Evolutionary conservation across 1,140 invertebrate genomes (phyloP).

Genomic region (Idris sp.): DNA sequence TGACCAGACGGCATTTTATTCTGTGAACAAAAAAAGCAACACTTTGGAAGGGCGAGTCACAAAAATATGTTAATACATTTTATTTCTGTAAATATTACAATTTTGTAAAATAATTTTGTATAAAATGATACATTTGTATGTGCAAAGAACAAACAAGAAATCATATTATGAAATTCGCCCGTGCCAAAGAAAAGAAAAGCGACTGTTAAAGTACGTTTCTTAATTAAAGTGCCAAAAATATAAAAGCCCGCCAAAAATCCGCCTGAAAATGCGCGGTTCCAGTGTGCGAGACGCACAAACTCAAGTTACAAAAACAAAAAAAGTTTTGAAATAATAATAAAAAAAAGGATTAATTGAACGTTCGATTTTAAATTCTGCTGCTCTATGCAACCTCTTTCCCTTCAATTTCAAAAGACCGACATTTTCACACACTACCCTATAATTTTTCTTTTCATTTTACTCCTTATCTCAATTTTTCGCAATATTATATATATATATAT

Average conservation of each 20-base stretch:
- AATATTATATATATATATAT: too few species aligned
- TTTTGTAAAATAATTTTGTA: too few species aligned
- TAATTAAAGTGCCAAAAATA: conserved; percentile 77
- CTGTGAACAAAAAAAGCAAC: conserved; percentile 59
- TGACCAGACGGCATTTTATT: conserved; percentile 66
- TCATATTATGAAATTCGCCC: conserved; percentile 38
- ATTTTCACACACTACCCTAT: conserved; percentile 53
- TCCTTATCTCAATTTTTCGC: conserved; percentile 30
- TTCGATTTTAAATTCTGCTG: conserved; percentile 73
- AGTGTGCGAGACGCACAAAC: conserved; percentile 68
- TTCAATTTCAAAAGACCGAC: conserved; percentile 56
- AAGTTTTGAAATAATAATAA: conserved; percentile 7
- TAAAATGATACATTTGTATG: too few species aligned
- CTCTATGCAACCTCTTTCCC: conserved; percentile 65
- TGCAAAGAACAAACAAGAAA: too few species aligned
- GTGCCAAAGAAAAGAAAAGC: conserved; percentile 48
- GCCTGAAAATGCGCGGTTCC: conserved; percentile 64
- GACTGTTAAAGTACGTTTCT: conserved; percentile 55
- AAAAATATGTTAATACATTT: conserved; percentile 49
- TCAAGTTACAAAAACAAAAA: conserved; percentile 41
- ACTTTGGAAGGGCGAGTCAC: conserved; percentile 46
- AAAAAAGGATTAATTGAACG: conserved; percentile 56
- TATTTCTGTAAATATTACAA: too few species aligned
- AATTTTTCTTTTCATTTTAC: conserved; percentile 38
- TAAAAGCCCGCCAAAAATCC: conserved; percentile 79